Evolutionary conservation across 2,797 vertebrate genomes (phyloP), one percentile per base, ranked within the genome.

Genomic region (Decapterus maruadsi): DNA sequence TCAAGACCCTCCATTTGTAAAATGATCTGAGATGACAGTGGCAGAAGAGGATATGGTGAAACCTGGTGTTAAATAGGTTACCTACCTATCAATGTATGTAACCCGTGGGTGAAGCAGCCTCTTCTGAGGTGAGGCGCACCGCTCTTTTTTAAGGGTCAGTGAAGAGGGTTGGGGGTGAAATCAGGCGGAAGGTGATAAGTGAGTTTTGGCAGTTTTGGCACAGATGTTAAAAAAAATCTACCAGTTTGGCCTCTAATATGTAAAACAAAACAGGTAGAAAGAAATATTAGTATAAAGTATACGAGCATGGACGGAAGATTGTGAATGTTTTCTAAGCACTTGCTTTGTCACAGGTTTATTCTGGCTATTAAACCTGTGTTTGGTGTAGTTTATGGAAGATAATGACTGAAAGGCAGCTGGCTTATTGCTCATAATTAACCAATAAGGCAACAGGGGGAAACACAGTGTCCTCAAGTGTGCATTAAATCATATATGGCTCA

Each of bases 371-470:
- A 45, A 74, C 8, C 48, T 56, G 17, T 48, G 38, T 42, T 29
- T 65, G 8, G 50, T 4, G 38, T 31, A 26, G 38, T 73, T 68
- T 14, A 26, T 55, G 43, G 42, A 20, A 53, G 19, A 59, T 55
- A 54, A 64, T 75, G 12, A 81, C 63, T 71, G 54, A 57, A 45
- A 67, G 19, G 43, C 50, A 51, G 71, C 36, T 56, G 34, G 29
- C 12, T 57, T 57, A 55, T 68, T 75, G 56, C 58, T 78, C 36
- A 45, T 71, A 36, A 61, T 31, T 54, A 48, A 38, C 45, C 40
- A 61, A 65, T 6, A n/a, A 54, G 12, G 11, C 78, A 50, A 68
- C 20, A 9, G 29, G 77, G 8, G 9, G 8, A 9, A 45, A 58
- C 12, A 54, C 4, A 0, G 10, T 60, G 50, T 54, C 77, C 54